Percentiles rank a stretch among this genome's conserved stretches.
Conservation (phyloP, 2,888 invertebrate genomes). For the Gnatocerus cornutus region DNA sequence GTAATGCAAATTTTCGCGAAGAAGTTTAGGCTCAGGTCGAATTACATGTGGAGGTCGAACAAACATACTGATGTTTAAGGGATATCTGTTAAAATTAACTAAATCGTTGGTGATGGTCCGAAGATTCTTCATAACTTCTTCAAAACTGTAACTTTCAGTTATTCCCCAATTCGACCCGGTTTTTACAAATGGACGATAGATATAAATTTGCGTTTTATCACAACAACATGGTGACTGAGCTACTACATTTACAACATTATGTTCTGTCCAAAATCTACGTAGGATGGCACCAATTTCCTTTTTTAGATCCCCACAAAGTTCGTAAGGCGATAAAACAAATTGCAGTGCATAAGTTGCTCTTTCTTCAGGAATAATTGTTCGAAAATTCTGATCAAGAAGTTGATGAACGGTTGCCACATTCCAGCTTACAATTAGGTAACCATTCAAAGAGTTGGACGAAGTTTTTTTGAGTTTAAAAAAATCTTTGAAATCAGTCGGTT, state of each 20-base stretch:
- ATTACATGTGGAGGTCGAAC: constrained; percentile 51
- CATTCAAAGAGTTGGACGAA: not conserved
- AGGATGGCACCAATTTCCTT: not conserved
- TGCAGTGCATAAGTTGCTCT: constrained; percentile 2
- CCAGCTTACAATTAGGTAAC: not conserved
- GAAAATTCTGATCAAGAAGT: constrained; percentile 1
- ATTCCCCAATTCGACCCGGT: constrained; percentile 42
- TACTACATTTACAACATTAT: not conserved
- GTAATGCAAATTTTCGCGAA: constrained; percentile 44
- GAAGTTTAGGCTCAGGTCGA: constrained; percentile 44
- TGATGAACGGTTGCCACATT: not conserved
- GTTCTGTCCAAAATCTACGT: not conserved
- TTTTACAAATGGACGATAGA: constrained; percentile 53
- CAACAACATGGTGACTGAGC: constrained; percentile 50
- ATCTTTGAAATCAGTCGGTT: not conserved
- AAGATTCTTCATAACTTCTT: constrained; percentile 32
- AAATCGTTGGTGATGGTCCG: constrained; percentile 50
- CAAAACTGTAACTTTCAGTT: constrained; percentile 34
- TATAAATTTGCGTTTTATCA: constrained; percentile 45
- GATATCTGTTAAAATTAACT: constrained; percentile 64
- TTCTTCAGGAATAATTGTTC: not conserved
- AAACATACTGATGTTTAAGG: constrained; percentile 66
- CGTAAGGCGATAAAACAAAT: not conserved
- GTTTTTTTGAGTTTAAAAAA: not conserved
- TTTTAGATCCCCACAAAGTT: not conserved